phyloP scores from a whole-genome alignment of 2,888 invertebrate species.

The Ophion obscuratus region DNA sequence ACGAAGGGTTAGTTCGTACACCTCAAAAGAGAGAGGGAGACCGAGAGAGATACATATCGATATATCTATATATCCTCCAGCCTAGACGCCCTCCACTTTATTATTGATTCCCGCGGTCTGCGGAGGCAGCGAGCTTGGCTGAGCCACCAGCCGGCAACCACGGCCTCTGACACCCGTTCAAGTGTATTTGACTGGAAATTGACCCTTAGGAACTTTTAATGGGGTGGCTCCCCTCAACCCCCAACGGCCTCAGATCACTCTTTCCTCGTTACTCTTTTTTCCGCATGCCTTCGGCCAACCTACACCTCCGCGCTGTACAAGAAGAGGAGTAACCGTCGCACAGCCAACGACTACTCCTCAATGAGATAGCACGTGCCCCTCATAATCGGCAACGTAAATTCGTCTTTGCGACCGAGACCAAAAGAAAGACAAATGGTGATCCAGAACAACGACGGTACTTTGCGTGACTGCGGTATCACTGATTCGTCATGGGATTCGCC shows the following conservation, averaged over 20 bases:
- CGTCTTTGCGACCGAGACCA: too few species aligned
- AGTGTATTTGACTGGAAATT: constrained; percentile 79
- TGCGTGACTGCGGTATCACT: not conserved
- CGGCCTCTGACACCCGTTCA: constrained; percentile 71
- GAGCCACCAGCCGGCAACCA: constrained; percentile 52
- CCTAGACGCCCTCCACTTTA: constrained; percentile 70
- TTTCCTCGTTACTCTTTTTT: constrained; percentile 26
- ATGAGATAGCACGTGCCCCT: constrained; percentile 19
- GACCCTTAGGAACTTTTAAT: constrained; percentile 78
- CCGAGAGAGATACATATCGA: constrained; percentile 27
- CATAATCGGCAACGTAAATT: not conserved
- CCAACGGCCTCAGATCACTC: constrained; percentile 1
- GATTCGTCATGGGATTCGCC: not conserved
- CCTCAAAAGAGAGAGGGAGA: not conserved
- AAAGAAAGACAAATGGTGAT: too few species aligned
- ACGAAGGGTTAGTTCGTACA: constrained; percentile 53
- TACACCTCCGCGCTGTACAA: not conserved
- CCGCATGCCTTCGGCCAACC: constrained; percentile 5
- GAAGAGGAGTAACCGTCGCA: constrained; percentile 3
- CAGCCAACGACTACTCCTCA: constrained; percentile 42
- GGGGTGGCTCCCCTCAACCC: constrained; percentile 50
- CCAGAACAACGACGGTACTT: too few species aligned
- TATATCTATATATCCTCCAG: constrained; percentile 23
- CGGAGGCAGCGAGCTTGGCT: constrained; percentile 53
- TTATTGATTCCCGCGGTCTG: constrained; percentile 74